A percentile compares a stretch with the other conserved stretches of the same genome.
Evolutionary conservation across 2,113 vertebrate genomes (phyloP).

Genomic region (Beaufortia kweichowensis): DNA sequence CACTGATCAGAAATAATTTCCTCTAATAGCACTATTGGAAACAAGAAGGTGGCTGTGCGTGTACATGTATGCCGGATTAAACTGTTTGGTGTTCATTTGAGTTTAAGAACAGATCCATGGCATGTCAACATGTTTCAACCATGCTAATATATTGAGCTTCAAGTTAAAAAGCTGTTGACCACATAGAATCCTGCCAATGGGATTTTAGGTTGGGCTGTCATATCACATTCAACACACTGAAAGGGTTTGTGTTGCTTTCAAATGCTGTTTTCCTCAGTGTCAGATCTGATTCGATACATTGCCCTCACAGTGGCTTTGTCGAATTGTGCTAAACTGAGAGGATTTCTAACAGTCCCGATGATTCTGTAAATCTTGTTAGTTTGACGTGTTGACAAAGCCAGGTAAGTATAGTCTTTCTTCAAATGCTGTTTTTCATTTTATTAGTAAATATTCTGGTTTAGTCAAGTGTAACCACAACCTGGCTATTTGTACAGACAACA

Average conservation of each 20-base stretch:
- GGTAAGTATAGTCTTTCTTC: not conserved
- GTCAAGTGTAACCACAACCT: too few relatives aligned
- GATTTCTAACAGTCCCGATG: constrained; percentile 20
- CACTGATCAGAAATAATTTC: constrained; percentile 68
- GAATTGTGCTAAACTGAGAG: constrained; percentile 36
- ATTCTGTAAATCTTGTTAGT: constrained; percentile 3
- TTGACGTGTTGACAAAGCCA: constrained; percentile 34
- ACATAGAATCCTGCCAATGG: constrained; percentile 46
- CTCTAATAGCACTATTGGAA: constrained; percentile 55
- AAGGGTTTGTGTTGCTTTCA: constrained; percentile 43
- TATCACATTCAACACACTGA: constrained; percentile 46
- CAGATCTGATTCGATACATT: constrained; percentile 44
- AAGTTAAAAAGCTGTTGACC: constrained; percentile 51
- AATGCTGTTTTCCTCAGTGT: constrained; percentile 12
- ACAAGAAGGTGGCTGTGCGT: constrained; percentile 26
- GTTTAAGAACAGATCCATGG: constrained; percentile 48
- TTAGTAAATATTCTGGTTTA: not conserved
- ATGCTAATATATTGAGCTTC: constrained; percentile 47
- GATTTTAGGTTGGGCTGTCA: constrained; percentile 52
- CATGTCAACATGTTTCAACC: constrained; percentile 55
- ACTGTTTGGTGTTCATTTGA: constrained; percentile 51
- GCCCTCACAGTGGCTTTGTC: constrained; percentile 34
- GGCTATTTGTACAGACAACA: too few relatives aligned
- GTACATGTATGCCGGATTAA: constrained; percentile 24
- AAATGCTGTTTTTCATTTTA: not conserved